phyloP scores from a whole-genome alignment of 1,140 invertebrate species.

The Thaumatotibia leucotreta region DNA sequence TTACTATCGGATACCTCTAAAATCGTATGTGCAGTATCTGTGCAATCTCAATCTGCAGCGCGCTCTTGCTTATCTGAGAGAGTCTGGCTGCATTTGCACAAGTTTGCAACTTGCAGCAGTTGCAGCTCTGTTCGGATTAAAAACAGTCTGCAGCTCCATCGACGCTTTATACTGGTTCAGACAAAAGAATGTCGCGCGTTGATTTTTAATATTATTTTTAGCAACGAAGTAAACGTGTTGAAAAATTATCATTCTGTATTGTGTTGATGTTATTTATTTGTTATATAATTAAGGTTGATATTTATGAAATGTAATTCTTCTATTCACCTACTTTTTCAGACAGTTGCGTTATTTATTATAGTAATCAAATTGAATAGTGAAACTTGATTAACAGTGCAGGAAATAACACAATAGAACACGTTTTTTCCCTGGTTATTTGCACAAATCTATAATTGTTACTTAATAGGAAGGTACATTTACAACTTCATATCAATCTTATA shows the following conservation, averaged over 20 bases:
- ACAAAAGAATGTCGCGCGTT: constrained; percentile 1
- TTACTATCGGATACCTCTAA: neutral
- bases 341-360: too few species aligned
- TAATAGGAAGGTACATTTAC: neutral
- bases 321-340: neutral
- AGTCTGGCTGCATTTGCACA: constrained; percentile 1
- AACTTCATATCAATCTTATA: neutral
- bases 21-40: neutral
- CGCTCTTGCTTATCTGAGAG: neutral
- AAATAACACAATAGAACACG: neutral
- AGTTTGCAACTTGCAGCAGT: neutral
- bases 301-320: neutral
- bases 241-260: neutral
- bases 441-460: neutral
- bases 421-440: neutral
- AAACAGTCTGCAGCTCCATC: constrained; percentile 1
- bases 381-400: neutral
- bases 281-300: neutral
- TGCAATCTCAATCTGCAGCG: neutral
- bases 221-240: neutral
- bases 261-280: neutral
- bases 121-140: neutral
- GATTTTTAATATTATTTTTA: neutral
- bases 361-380: too few species aligned
- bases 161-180: neutral